Evolutionary conservation across 2,888 invertebrate genomes (phyloP), one percentile per base, ranked within the genome.

Genomic region (Matsumyia berberina): DNA sequence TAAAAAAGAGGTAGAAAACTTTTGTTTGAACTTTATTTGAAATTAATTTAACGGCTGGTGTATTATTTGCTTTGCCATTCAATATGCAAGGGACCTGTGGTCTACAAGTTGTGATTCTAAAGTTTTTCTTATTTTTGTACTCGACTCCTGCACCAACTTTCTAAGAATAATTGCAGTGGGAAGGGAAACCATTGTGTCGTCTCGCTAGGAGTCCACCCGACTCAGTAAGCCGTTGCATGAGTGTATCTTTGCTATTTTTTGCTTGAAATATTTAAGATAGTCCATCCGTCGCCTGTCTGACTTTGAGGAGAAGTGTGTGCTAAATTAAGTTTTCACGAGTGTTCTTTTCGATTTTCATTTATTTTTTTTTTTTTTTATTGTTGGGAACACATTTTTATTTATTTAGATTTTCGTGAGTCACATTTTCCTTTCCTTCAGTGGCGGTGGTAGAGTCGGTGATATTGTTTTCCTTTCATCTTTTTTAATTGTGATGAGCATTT

Each of bases 281-380:
- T 79, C 73, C 55, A 79, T 74, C 19, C 49, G 83, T 74, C 79
- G 83, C 57, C 83, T 51, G 69, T 85, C 74, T 85, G 74, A 85
- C 85, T 85, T 85, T 85, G 85, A 85, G 76, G 58, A 76, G 74
- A 53, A 76, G 70, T 70, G 74, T 85, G 85, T 85, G 79, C 80
- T 85, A 85, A 85, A 80, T 80, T 74, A 80, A 85, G 85, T 85
- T 85, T 78, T 80, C 79, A 76, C 74, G 74, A 80, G 74, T 69
- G 79, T 74, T 60, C 39, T 12, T 5, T 72, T 46, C 29, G 49
- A 49, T 58, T 69, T n/a, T n/a, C n/a, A n/a, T n/a, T n/a, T n/a
- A n/a, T n/a, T 62, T 53, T 29, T 19, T 46, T 42, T 69, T 44
- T 49, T 33, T 24, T 67, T 60, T 51, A 15, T 42, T 73, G 29